These are phyloP conservation scores for Rhaphigaster nebulosa DNA, from an alignment of 2,888 invertebrate genomes.

Conservation along the genomic window DNA sequence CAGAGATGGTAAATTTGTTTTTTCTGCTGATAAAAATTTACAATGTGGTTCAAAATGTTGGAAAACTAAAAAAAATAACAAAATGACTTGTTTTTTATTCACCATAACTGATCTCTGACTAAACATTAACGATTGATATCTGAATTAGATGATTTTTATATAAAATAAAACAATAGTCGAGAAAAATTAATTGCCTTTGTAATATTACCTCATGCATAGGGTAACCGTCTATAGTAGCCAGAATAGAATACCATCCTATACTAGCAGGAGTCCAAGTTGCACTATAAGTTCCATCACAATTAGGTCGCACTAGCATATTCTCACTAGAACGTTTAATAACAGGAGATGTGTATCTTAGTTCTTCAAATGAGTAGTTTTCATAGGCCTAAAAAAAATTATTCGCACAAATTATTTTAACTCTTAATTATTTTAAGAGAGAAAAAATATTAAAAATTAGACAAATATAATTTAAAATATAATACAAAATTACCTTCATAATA, in stretches of 20 bases:
- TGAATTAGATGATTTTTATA: neutral
- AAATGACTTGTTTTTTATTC: neutral
- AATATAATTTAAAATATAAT: neutral
- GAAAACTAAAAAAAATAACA: neutral
- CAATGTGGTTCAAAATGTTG: too few relatives aligned
- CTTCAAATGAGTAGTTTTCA: conserved; percentile 95
- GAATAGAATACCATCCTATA: conserved; percentile 90
- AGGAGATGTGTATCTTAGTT: conserved; percentile 83
- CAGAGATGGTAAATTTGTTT: neutral
- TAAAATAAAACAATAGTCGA: neutral
- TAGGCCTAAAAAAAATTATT: conserved; percentile 75
- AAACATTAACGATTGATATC: too few relatives aligned
- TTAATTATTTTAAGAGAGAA: neutral
- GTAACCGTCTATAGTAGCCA: conserved; percentile 89
- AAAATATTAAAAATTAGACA: neutral
- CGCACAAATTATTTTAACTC: neutral
- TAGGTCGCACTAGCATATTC: conserved; percentile 82
- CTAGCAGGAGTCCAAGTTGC: conserved; percentile 94
- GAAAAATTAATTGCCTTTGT: conserved; percentile 58
- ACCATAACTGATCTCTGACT: neutral
- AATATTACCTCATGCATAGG: conserved; percentile 76
- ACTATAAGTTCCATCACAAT: conserved; percentile 84
- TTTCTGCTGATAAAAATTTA: neutral
- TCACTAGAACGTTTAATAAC: conserved; percentile 81
- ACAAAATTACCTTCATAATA: conserved; percentile 86